These are phyloP conservation scores for Notodonta ziczac DNA, from an alignment of 2,888 invertebrate genomes.

Conservation along the genomic window DNA sequence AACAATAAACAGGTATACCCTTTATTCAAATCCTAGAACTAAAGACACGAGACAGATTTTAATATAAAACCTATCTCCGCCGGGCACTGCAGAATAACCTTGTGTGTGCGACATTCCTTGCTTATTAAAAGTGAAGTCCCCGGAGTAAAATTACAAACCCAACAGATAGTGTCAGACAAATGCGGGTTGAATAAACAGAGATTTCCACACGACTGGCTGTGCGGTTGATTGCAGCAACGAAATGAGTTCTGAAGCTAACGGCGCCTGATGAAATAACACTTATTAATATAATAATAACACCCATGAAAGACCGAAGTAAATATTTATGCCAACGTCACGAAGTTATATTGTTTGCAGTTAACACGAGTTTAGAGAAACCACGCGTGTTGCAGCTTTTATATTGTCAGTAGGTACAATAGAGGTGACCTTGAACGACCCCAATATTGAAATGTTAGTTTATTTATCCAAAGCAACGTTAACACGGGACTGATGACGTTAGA, in stretches of 20 bases:
- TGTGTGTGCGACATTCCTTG: conserved; percentile 10
- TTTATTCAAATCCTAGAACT: not conserved
- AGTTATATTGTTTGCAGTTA: conserved; percentile 15
- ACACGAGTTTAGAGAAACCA: conserved; percentile 5
- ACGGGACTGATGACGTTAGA: conserved; percentile 15
- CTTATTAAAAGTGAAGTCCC: conserved; percentile 15
- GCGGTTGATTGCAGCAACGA: conserved; percentile 11
- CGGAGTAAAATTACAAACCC: conserved; percentile 13
- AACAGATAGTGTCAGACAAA: conserved; percentile 15
- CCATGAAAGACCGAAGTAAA: conserved; percentile 19
- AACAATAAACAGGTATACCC: too few relatives aligned
- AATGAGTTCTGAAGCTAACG: conserved; percentile 3
- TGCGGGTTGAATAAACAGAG: conserved; percentile 22
- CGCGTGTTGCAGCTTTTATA: conserved; percentile 8
- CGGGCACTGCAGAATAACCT: conserved; percentile 10
- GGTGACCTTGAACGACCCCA: conserved; percentile 12
- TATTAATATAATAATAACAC: conserved; percentile 11
- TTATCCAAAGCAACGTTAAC: conserved; percentile 10
- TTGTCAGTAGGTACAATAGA: not conserved
- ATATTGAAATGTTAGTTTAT: conserved; percentile 15
- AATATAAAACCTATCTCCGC: conserved; percentile 11
- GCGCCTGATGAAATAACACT: conserved; percentile 9
- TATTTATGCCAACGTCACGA: conserved; percentile 18
- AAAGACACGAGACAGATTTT: conserved; percentile 2
- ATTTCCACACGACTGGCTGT: conserved; percentile 18